Evolutionary conservation across 2,888 invertebrate species (phyloP).

Genomic region (Amitus sp.): DNA sequence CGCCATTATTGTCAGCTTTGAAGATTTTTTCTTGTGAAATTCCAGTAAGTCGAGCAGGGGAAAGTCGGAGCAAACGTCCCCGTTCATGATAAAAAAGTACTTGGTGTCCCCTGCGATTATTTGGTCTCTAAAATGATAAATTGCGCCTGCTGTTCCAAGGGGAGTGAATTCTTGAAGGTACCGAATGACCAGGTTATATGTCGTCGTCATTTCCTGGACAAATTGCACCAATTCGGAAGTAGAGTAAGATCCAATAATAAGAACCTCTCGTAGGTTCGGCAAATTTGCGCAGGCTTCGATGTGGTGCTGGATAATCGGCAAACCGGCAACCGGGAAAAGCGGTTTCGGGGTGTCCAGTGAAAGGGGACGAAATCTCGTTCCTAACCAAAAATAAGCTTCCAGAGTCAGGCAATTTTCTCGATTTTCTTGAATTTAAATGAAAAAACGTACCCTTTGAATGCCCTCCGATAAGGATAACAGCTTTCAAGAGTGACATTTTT

Average conservation of each 20-base stretch:
- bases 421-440: background rate
- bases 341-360: conserved; percentile 98
- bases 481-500: no score
- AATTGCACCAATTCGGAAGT: conserved; percentile 87
- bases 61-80: conserved; percentile 98
- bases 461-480: conserved; percentile 92
- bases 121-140: conserved; percentile 97
- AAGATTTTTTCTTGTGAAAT: conserved; percentile 74
- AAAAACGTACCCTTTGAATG: conserved; percentile 85
- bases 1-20: conserved; percentile 84
- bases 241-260: conserved; percentile 94
- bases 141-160: conserved; percentile 95
- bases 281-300: conserved; percentile 91
- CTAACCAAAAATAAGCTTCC: conserved; percentile 67
- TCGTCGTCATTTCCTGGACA: conserved; percentile 77
- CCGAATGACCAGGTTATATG: conserved; percentile 67
- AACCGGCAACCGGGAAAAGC: conserved; percentile 94
- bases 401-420: background rate
- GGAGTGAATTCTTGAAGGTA: conserved; percentile 96
- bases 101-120: conserved; percentile 88
- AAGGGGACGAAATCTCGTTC: conserved; percentile 95
- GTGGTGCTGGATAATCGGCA: conserved; percentile 96
- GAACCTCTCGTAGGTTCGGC: conserved; percentile 85
- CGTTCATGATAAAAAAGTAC: conserved; percentile 94
- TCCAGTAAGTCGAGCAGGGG: conserved; percentile 84